Percentiles rank a stretch among this genome's conserved stretches.
These are phyloP conservation scores for Criorhina ranunculi DNA, from an alignment of 2,888 invertebrate species.

Conservation along the genomic window DNA sequence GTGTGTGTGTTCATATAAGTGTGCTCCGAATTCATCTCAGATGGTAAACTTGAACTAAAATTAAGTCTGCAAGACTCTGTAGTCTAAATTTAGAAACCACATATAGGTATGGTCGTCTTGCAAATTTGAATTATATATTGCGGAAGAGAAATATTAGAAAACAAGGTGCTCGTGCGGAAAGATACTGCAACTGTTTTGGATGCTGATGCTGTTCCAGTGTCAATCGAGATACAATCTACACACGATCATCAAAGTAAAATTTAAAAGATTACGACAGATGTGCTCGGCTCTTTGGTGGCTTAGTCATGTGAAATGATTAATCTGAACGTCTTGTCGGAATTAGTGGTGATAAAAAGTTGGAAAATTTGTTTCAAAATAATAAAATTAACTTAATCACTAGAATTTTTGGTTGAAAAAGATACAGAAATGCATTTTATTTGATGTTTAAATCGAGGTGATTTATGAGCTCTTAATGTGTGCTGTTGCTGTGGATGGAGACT, in stretches of 20 bases:
- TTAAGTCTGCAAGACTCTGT: conserved; percentile 31
- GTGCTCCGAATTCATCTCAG: conserved; percentile 12
- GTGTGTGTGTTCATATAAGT: conserved; percentile 24
- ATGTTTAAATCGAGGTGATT: not conserved
- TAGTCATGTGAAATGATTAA: conserved; percentile 23
- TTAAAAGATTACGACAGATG: conserved; percentile 48
- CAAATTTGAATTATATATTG: conserved; percentile 48
- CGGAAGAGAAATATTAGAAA: conserved; percentile 13
- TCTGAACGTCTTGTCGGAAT: conserved; percentile 11
- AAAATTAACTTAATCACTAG: not conserved
- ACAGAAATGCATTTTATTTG: not conserved
- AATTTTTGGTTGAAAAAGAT: not conserved
- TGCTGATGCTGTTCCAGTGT: conserved; percentile 10
- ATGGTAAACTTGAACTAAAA: conserved; percentile 66
- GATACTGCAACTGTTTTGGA: conserved; percentile 2
- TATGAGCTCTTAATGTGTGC: not conserved
- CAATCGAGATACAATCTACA: not conserved
- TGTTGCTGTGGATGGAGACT: too few relatives aligned
- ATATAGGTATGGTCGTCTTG: conserved; percentile 53
- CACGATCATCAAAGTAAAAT: conserved; percentile 17
- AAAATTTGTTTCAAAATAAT: not conserved
- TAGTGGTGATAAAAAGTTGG: not conserved
- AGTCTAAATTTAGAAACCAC: conserved; percentile 57
- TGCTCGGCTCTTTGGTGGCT: not conserved
- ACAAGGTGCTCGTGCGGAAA: conserved; percentile 23